Percentiles rank a stretch among this genome's conserved stretches.
These are phyloP conservation scores for Acholoe squamosa DNA, from an alignment of 2,888 invertebrate species.

Conservation along the genomic window DNA sequence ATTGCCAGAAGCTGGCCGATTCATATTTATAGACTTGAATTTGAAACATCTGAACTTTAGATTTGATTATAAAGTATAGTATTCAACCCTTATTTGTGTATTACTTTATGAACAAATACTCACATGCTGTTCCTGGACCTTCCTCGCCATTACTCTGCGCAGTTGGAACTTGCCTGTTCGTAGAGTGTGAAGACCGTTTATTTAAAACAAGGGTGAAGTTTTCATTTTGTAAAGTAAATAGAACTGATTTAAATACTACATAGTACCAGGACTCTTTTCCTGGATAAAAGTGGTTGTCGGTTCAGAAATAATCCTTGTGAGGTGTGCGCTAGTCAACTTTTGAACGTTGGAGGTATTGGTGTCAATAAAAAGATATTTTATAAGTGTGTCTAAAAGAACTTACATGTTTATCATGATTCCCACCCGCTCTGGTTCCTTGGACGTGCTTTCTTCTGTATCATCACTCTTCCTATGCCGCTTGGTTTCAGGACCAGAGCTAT, in stretches of 20 bases:
- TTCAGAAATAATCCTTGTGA: too few relatives aligned
- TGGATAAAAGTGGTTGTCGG: too few relatives aligned
- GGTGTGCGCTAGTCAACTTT: too few relatives aligned
- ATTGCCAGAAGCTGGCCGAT: too few relatives aligned
- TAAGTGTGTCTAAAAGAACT: too few relatives aligned
- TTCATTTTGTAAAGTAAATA: background rate
- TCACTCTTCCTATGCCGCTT: background rate
- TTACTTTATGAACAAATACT: background rate
- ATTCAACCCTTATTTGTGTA: background rate
- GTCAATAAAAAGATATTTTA: too few relatives aligned
- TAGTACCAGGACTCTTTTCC: too few relatives aligned
- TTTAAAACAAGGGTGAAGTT: background rate
- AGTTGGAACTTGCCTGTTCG: constrained; percentile 44
- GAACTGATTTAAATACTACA: too few relatives aligned
- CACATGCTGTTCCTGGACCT: constrained; percentile 26
- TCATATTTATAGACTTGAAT: too few relatives aligned
- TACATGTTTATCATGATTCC: constrained; percentile 54
- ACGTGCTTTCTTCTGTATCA: background rate
- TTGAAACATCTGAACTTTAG: too few relatives aligned
- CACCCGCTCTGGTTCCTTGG: background rate
- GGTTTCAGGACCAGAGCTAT: background rate
- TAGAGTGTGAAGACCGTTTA: background rate
- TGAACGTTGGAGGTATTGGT: too few relatives aligned
- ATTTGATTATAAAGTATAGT: too few relatives aligned
- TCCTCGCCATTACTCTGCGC: constrained; percentile 9